Evolutionary conservation across 92 coral and sea anemone genomes (phyloP).

Genomic region (Umimayanthus kanabou): DNA sequence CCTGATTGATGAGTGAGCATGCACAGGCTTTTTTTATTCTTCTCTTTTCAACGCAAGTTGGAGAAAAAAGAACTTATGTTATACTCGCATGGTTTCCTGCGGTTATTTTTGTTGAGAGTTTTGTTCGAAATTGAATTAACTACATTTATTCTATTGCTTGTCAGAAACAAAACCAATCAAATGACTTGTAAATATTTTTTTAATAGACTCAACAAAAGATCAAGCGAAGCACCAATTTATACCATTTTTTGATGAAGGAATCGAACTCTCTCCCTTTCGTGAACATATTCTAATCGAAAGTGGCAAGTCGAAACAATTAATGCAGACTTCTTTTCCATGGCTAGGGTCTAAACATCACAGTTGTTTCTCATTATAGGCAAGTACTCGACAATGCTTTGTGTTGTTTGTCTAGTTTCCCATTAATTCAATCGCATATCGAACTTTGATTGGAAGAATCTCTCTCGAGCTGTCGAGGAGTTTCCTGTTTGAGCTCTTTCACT

Average conservation of each 20-base stretch:
- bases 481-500: constrained; percentile 15
- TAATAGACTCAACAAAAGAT: constrained; percentile 26
- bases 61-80: not conserved
- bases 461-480: constrained; percentile 4
- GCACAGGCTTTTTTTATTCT: not conserved
- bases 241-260: not conserved
- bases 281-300: not conserved
- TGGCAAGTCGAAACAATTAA: not conserved
- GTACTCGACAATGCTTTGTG: constrained; percentile 8
- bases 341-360: not conserved
- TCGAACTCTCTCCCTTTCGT: not conserved
- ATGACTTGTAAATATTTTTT: constrained; percentile 26
- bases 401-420: constrained; percentile 27
- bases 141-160: not conserved
- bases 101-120: not conserved
- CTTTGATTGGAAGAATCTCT: constrained; percentile 29
- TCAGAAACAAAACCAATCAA: constrained; percentile 8
- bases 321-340: constrained; percentile 12
- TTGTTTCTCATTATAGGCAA: constrained; percentile 30
- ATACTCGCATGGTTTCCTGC: not conserved
- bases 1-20: not conserved
- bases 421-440: constrained; percentile 22
- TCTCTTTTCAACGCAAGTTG: not conserved
- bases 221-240: not conserved
- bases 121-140: constrained; percentile 18